phyloP scores from a whole-genome alignment of 1,140 invertebrate genomes.

The Drosophila simulans region DNA sequence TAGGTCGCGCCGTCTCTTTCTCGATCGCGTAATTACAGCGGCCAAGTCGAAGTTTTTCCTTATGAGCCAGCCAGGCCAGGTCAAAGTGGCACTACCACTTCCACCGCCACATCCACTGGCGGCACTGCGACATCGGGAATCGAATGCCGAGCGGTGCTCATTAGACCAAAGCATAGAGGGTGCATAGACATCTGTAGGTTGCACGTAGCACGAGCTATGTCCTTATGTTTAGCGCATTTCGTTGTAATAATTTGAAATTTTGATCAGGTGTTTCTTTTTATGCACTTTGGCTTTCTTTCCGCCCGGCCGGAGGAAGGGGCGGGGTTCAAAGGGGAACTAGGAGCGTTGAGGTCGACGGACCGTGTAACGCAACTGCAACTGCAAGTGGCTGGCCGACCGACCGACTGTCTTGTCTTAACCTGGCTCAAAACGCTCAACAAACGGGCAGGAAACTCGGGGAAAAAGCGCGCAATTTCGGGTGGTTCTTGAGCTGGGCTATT shows the following conservation, averaged over 20 bases:
- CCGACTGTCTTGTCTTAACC: neutral
- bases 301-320: slow-evolving; percentile 1
- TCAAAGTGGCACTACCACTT: slow-evolving; percentile 26
- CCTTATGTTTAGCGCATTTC: slow-evolving; percentile 74
- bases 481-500: slow-evolving; percentile 49
- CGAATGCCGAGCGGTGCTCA: slow-evolving; percentile 56
- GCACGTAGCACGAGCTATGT: slow-evolving; percentile 74
- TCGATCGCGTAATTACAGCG: slow-evolving; percentile 66
- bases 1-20: slow-evolving; percentile 7
- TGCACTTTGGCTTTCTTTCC: slow-evolving; percentile 66
- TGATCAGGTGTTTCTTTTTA: slow-evolving; percentile 78
- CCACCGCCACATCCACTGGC: slow-evolving; percentile 14
- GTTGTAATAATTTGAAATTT: slow-evolving; percentile 81
- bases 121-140: slow-evolving; percentile 12
- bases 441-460: slow-evolving; percentile 14
- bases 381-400: too few species aligned
- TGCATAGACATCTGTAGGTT: slow-evolving; percentile 35
- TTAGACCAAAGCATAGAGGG: slow-evolving; percentile 71
- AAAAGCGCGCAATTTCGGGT: slow-evolving; percentile 63
- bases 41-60: slow-evolving; percentile 76
- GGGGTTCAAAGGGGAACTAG: slow-evolving; percentile 72
- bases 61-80: slow-evolving; percentile 21
- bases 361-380: slow-evolving; percentile 61
- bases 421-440: slow-evolving; percentile 39
- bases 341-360: slow-evolving; percentile 74